phyloP scores from a whole-genome alignment of 1,140 invertebrate species.

The Drosophila arawakana region DNA sequence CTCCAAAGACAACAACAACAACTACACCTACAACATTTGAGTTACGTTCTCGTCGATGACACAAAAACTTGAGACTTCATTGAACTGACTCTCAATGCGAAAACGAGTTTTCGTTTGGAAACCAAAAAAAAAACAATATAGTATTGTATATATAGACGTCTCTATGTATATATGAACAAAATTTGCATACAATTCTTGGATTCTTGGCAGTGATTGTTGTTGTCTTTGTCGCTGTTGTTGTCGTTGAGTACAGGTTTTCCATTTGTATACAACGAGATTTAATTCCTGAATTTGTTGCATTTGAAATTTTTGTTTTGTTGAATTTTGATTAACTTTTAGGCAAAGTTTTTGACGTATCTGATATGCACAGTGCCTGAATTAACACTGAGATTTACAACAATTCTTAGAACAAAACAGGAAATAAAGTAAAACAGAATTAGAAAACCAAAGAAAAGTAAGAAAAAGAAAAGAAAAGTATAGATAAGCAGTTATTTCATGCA shows the following conservation, averaged over 20 bases:
- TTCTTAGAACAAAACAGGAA: constrained; percentile 3
- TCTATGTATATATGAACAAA: neutral
- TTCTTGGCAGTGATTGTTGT: constrained; percentile 25
- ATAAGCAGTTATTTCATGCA: constrained; percentile 24
- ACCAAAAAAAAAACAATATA: constrained; percentile 19
- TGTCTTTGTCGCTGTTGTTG: constrained; percentile 31
- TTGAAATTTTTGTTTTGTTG: constrained; percentile 29
- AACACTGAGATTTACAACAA: constrained; percentile 3
- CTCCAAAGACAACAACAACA: constrained; percentile 37
- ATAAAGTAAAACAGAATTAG: neutral
- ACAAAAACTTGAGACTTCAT: constrained; percentile 12
- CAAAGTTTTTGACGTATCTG: constrained; percentile 44
- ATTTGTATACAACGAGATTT: constrained; percentile 22
- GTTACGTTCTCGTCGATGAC: constrained; percentile 41
- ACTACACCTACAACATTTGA: constrained; percentile 27
- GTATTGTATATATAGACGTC: constrained; percentile 2
- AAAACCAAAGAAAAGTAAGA: constrained; percentile 4
- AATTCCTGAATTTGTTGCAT: constrained; percentile 27
- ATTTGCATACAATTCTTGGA: constrained; percentile 72
- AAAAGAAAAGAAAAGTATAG: constrained; percentile 6
- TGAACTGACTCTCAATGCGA: constrained; percentile 16
- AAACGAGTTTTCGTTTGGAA: constrained; percentile 61
- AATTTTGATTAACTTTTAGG: constrained; percentile 29
- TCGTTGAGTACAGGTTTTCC: constrained; percentile 37
- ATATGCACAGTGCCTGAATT: constrained; percentile 42